These are phyloP conservation scores for Ganaspis sp. DNA, from an alignment of 1,140 invertebrate species.

Conservation along the genomic window DNA sequence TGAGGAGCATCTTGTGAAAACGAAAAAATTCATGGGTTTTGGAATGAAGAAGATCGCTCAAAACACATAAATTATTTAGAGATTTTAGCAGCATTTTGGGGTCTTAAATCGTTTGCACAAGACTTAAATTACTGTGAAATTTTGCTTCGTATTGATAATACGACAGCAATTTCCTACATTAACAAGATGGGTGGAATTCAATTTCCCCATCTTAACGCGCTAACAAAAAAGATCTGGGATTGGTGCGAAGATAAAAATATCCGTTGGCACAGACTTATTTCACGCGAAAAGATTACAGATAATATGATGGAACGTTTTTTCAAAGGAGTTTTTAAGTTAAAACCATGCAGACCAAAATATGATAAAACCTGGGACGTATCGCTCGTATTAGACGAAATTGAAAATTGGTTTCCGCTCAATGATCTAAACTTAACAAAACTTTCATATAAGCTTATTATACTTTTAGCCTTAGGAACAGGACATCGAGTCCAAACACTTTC, in stretches of 20 bases:
- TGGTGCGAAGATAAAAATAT: conserved; percentile 13
- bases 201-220: neutral
- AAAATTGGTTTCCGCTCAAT: neutral
- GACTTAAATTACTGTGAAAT: neutral
- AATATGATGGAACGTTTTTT: neutral
- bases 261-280: neutral
- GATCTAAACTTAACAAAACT: neutral
- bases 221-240: conserved; percentile 14
- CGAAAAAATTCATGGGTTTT: neutral
- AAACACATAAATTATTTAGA: conserved; percentile 12
- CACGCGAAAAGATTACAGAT: neutral
- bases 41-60: neutral
- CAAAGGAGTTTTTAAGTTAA: neutral
- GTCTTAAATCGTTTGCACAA: conserved; percentile 22
- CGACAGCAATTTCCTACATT: conserved; percentile 25
- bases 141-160: conserved; percentile 30
- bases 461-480: neutral
- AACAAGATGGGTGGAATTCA: conserved; percentile 20
- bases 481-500: neutral
- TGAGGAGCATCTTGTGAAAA: conserved; percentile 26
- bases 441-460: neutral
- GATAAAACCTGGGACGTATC: neutral
- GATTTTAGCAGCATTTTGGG: neutral
- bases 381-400: neutral
- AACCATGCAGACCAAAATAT: neutral